Evolutionary conservation across 2,888 invertebrate genomes (phyloP).

Genomic region (Atherix ibis): DNA sequence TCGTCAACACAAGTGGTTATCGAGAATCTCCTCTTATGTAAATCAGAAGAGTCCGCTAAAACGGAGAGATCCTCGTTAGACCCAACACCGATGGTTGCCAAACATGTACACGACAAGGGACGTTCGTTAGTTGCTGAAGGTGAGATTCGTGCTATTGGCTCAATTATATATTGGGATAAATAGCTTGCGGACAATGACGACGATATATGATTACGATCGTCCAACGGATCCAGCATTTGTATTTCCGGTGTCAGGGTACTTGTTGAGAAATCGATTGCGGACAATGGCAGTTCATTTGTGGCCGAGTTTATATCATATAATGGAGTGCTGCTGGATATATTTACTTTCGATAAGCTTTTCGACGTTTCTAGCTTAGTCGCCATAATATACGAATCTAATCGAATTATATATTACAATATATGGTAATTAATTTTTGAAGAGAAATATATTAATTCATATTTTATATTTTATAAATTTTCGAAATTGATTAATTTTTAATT

Average conservation of each 20-base stretch:
- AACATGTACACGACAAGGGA: constrained; percentile 27
- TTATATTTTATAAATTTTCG: not conserved
- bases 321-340: constrained; percentile 22
- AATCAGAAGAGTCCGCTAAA: no score
- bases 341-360: no score
- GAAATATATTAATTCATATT: not conserved
- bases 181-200: constrained; percentile 5
- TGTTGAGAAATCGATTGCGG: constrained; percentile 38
- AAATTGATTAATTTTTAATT: no score
- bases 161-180: constrained; percentile 13
- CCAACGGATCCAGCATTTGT: constrained; percentile 12
- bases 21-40: not conserved
- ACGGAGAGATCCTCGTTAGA: no score
- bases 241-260: constrained; percentile 26
- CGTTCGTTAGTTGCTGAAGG: constrained; percentile 31
- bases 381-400: no score
- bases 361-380: no score
- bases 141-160: constrained; percentile 35
- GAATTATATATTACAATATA: no score
- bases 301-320: constrained; percentile 37
- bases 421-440: not conserved
- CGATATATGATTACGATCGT: no score
- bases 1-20: not conserved
- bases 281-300: constrained; percentile 52
- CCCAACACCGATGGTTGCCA: constrained; percentile 12